Base-by-base conservation (phyloP, 2,888 invertebrate species). In the Pristionchus arcanus region DNA sequence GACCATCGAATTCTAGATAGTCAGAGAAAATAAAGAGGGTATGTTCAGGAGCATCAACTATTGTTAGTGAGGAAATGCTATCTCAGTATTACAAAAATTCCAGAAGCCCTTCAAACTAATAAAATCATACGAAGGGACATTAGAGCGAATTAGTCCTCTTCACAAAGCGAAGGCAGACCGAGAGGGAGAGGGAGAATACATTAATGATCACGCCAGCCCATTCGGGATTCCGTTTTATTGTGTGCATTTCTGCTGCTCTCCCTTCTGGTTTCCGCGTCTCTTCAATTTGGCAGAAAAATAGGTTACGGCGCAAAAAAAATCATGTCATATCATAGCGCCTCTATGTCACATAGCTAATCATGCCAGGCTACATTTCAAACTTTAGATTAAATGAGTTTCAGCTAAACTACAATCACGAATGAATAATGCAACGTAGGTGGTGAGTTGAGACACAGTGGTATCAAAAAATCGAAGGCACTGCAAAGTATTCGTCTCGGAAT, bases 191-290 rank as follows among this genome's bases (percentile, higher is more conserved):
- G 68, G 31, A 28, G 81, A 81, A 81, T 81, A 49, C 81, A 81
- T 81, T 81, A 81, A 53, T 49, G 81, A 42, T 49, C 81, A 81
- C 49, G 81, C 49, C 53, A 81, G 5, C n/a, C 53, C 49, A 81
- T 81, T 49, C 81, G 81, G 28, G 49, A 81, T 81, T 81, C 81
- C 81, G 49, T 81, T 81, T 81, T 81, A 81, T 81, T 81, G 81
- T 74, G 68, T 21, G 74, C 15, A 19, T 31, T 37, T 63, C 63
- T 63, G n/a, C 19, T 21, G n/a, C 16, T 74, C 74, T 34, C 74
- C 42, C 74, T 74, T 49, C 37, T 71, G 71, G 71, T 71, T 71
- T 31, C 71, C 34, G 71, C 34, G 68, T 63, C 63, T 63, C 21
- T 63, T 19, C 63, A 28, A 28, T n/a, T n/a, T n/a, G n/a, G 63